Evolutionary conservation across 2,797 vertebrate species (phyloP).

Genomic region (Melanotaenia trifasciata): DNA sequence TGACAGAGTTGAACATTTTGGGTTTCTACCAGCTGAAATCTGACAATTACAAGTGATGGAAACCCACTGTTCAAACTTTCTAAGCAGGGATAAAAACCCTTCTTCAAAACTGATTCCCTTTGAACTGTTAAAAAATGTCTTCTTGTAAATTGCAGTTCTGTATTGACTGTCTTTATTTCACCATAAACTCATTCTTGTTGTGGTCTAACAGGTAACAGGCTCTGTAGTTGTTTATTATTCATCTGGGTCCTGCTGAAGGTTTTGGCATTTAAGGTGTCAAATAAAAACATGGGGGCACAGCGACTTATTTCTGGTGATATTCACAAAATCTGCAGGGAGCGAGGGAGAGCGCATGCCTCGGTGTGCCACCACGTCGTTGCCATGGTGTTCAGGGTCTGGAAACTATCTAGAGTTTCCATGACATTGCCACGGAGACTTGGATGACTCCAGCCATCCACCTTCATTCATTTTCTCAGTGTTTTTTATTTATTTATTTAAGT

Average conservation of each 20-base stretch:
- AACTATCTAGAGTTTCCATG: constrained; percentile 76
- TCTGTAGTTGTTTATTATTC: constrained; percentile 21
- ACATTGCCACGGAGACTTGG: constrained; percentile 71
- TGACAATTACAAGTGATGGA: neutral
- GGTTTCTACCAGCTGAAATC: neutral
- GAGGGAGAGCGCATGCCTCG: constrained; percentile 23
- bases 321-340: constrained; percentile 42
- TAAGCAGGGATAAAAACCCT: neutral
- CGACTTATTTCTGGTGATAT: constrained; percentile 56
- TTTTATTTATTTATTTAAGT: constrained; percentile 15
- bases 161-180: constrained; percentile 17
- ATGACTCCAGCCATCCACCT: constrained; percentile 64
- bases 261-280: constrained; percentile 44
- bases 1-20: constrained; percentile 3
- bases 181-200: constrained; percentile 5
- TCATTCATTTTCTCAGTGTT: constrained; percentile 16
- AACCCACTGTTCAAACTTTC: neutral
- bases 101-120: neutral
- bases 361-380: constrained; percentile 60
- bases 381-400: constrained; percentile 66
- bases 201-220: neutral
- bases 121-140: neutral
- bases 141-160: neutral
- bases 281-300: constrained; percentile 36
- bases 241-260: constrained; percentile 31